Evolutionary conservation across 2,113 vertebrate species (phyloP).

Genomic region (Sphyrna mokarran): DNA sequence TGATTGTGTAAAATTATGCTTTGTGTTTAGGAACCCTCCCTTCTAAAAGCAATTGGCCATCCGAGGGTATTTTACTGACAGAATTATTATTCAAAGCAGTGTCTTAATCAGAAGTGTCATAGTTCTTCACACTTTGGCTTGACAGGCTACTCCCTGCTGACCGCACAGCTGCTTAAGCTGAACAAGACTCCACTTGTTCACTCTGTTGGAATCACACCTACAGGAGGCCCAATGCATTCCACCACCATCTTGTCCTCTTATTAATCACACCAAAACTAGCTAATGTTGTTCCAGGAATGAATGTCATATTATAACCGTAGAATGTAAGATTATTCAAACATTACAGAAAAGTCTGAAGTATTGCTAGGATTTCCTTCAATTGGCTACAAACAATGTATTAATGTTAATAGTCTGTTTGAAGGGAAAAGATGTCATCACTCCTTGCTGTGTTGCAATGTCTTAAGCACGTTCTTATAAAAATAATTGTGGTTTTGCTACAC

Average conservation of each 20-base stretch:
- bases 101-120: constrained; percentile 33
- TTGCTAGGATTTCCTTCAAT: neutral
- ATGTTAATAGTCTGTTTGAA: neutral
- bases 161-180: constrained; percentile 16
- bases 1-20: constrained; percentile 4
- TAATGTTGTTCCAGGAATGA: neutral
- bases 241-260: constrained; percentile 23
- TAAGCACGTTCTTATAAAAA: neutral
- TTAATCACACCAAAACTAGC: constrained; percentile 8
- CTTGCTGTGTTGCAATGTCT: neutral
- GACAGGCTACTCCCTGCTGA: constrained; percentile 27
- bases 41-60: constrained; percentile 10
- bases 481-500: neutral
- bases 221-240: constrained; percentile 28
- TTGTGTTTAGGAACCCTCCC: constrained; percentile 6
- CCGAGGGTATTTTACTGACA: constrained; percentile 6
- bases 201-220: constrained; percentile 20
- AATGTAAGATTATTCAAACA: neutral
- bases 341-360: neutral
- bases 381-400: neutral
- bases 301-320: neutral
- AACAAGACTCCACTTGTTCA: constrained; percentile 33
- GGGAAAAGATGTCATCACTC: neutral
- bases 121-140: constrained; percentile 23
- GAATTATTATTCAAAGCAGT: constrained; percentile 33